Percentiles rank a stretch among this genome's conserved stretches.
Conservation (phyloP, 2,113 vertebrate species). For the Rutilus rutilus region DNA sequence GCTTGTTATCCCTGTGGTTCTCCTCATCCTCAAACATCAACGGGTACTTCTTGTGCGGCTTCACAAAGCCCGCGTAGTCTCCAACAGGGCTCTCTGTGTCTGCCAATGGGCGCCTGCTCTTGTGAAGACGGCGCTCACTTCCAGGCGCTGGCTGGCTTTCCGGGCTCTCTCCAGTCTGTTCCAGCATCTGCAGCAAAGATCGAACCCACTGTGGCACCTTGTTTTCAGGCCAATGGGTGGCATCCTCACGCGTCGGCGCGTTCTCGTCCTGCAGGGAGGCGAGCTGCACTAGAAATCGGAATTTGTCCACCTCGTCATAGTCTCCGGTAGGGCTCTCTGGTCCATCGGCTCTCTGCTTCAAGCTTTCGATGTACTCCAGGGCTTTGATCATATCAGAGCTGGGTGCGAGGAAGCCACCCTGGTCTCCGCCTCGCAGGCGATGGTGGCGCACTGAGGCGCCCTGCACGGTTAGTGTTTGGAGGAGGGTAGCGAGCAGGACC, state of each 20-base stretch:
- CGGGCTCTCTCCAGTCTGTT: slow-evolving; percentile 82
- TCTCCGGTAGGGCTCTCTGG: slow-evolving; percentile 80
- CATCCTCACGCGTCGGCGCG: slow-evolving; percentile 72
- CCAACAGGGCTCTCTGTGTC: slow-evolving; percentile 59
- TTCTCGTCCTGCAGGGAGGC: slow-evolving; percentile 82
- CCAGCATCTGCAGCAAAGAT: slow-evolving; percentile 84
- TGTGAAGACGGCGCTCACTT: slow-evolving; percentile 75
- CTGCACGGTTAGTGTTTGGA: slow-evolving; percentile 76
- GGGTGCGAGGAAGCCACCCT: slow-evolving; percentile 80
- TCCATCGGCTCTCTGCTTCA: slow-evolving; percentile 86
- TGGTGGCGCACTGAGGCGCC: slow-evolving; percentile 89
- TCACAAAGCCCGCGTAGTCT: slow-evolving; percentile 85
- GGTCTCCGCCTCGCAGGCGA: slow-evolving; percentile 87
- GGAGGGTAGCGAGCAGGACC: slow-evolving; percentile 78
- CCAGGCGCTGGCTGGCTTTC: slow-evolving; percentile 68
- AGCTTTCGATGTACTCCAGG: slow-evolving; percentile 95
- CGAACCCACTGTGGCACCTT: slow-evolving; percentile 86
- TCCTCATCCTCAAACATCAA: slow-evolving; percentile 87
- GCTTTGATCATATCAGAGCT: slow-evolving; percentile 95
- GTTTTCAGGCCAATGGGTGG: slow-evolving; percentile 80
- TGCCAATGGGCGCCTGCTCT: slow-evolving; percentile 67
- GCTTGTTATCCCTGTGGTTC: slow-evolving; percentile 85
- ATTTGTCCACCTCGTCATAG: slow-evolving; percentile 80
- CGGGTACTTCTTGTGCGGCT: slow-evolving; percentile 83
- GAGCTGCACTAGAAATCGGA: slow-evolving; percentile 81